phyloP scores from a whole-genome alignment of 2,113 vertebrate species.

The Circaetus gallicus region DNA sequence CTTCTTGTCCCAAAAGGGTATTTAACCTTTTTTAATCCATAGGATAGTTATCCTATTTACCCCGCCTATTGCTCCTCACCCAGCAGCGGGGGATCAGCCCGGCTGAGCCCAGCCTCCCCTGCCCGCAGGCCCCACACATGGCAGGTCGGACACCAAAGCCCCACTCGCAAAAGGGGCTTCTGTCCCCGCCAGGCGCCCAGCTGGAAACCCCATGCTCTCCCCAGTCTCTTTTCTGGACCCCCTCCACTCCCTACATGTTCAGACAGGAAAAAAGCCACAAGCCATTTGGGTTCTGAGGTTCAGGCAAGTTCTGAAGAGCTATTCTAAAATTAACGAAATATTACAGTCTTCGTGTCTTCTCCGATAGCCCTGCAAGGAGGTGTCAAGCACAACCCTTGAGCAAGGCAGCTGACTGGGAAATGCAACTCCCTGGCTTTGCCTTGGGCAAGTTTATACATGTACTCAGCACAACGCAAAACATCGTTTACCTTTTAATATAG shows the following conservation, averaged over 20 bases:
- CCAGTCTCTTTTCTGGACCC: not conserved
- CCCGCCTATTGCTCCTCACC: not conserved
- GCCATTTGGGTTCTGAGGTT: not conserved
- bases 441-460: not conserved
- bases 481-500: not conserved
- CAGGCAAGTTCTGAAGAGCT: not conserved
- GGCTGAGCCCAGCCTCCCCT: no score
- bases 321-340: not conserved
- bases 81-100: not conserved
- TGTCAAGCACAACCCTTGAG: not conserved
- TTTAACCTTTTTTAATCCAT: not conserved
- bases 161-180: not conserved
- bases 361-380: not conserved
- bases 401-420: constrained; percentile 20
- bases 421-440: constrained; percentile 5
- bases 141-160: rapidly evolving
- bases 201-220: not conserved
- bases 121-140: rapidly evolving
- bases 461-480: not conserved
- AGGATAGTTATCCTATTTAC: not conserved
- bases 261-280: not conserved
- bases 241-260: rapidly evolving
- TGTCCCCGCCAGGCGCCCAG: not conserved
- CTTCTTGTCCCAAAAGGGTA: not conserved
- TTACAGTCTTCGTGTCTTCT: rapidly evolving